Base-by-base conservation (phyloP, 2,888 invertebrate species). In the Cosmia pyralina region DNA sequence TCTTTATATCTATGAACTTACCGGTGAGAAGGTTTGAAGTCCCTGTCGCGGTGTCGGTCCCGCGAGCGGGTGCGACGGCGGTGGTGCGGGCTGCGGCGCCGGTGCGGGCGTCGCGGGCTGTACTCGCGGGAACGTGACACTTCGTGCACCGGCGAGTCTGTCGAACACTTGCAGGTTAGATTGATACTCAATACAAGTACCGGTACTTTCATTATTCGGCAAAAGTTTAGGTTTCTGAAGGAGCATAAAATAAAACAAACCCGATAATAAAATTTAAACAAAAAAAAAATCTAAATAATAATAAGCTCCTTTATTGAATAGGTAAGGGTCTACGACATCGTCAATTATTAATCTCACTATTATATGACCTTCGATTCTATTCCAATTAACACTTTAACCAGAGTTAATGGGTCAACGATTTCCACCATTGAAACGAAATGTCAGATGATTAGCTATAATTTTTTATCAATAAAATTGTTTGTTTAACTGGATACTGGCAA, bases 61-160 rank as follows among this genome's bases (percentile, higher is more conserved):
- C 91, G 88, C 2, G 64, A 58, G 48, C 91, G 90, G 8, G 68
- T 58, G 69, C 92, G 90, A n/a, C 90, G 90, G 52, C 91, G 90
- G 72, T 89, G 92, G n/a, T 89, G 87, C 68, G 91, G 90, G 64
- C 91, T 91, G 84, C 93, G 92, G 60, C 94, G 93, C 2, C 95
- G 92, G 75, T 89, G 91, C n/a, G 69, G 50, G 41, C 93, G 90
- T 0, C 93, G 90, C 67, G 93, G 93, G 13, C 92, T 92, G 91
- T 93, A 93, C 72, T 94, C 94, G 63, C 92, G 88, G 74, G 84
- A 59, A 7, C 89, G 83, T n/a, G 87, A 48, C 78, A 58, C 81
- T 13, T 91, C 92, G 85, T 93, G 93, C 50, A 93, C 89, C 0
- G 96, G 96, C 0, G 96, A 96, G 83, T 96, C 96, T 58, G 59